Base-by-base conservation (phyloP, 2,797 vertebrate species). In the Spinus pinus region DNA sequence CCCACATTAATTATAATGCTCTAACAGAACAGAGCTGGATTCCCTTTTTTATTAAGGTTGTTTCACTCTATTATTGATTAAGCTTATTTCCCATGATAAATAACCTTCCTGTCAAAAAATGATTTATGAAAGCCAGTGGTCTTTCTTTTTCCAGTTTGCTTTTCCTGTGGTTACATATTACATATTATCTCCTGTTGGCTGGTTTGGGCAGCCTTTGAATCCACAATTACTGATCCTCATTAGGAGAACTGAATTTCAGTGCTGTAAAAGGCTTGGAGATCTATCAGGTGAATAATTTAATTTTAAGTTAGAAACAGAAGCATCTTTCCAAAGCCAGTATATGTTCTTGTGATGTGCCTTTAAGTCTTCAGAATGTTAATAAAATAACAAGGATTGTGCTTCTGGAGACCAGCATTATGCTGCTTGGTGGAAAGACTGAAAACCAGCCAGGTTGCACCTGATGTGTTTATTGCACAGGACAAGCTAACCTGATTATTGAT, bases 21-120 rank as follows among this genome's bases (percentile, higher is more conserved):
- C 57, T 70, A 93, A 90, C 71, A 95, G 95, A 96, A 96, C 77
- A 84, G 93, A 90, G 74, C 94, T 90, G 93, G 95, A 93, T 92
- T 96, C 96, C 46, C 90, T 95, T 95, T 97, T 95, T 95, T 96
- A 96, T 97, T 97, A 96, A 92, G 88, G 88, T 94, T 95, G 94
- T 97, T 96, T 96, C 95, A 94, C 92, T 96, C 94, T 89, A 86
- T 95, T 96, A 96, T 96, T 96, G 95, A 96, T 97, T 97, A 97
- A 96, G 91, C 95, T 97, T 96, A 97, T 96, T 97, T 96, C 95
- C 95, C 96, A 94, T 92, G 96, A 95, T 96, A 97, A 97, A 96
- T 96, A 96, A 94, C 94, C 77, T 90, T 96, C 91, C 93, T 96
- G 95, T 96, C 94, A 96, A 95, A 97, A 97, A 94, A 96, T 95